Evolutionary conservation across 1,140 invertebrate genomes (phyloP), one percentile per base, ranked within the genome.

Genomic region (Meloidogyne exigua): DNA sequence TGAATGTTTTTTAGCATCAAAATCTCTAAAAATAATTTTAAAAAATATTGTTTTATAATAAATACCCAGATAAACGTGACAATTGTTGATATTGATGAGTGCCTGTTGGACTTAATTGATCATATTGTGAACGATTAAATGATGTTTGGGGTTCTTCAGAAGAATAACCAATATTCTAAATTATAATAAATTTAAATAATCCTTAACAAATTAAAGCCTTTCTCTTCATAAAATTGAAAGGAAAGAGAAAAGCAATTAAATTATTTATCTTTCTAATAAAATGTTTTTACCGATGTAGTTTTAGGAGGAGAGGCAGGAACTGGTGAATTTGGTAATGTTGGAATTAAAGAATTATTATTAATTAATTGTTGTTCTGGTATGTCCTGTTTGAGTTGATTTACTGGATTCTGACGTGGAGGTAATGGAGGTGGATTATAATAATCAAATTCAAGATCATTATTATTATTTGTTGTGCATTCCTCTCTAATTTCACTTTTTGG

Each of bases 81-180:
- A 68, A 32, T 68, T 68, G 66, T 68, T 68, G 66, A 68, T 68
- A 68, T 68, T 68, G 66, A 68, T 68, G 49, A n/a, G 18, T 66
- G 15, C 5, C 4, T 26, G 1, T 68, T n/a, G 66, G 39, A 68
- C 66, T 36, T 18, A 68, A 36, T 42, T 68, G 66, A 23, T 23
- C n/a, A 21, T 68, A 68, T 42, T 68, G 66, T 32, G 66, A 68
- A 68, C 66, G 66, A 68, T 68, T 68, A n/a, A 42, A 36, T 32
- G 63, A 65, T 18, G 66, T 57, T 57, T 44, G 42, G 12, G 49
- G 18, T 57, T 57, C 49, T 57, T 57, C 49, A 57, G 9, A n/a
- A n/a, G 49, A 57, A n/a, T 12, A 57, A 57, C 18, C 49, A 57
- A 57, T n/a, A 7, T 57, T 57, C 49, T 57, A 15, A 57, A 57